These are phyloP conservation scores for Mesopsocus fuscifrons DNA, from an alignment of 2,888 invertebrate species.

Conservation along the genomic window DNA sequence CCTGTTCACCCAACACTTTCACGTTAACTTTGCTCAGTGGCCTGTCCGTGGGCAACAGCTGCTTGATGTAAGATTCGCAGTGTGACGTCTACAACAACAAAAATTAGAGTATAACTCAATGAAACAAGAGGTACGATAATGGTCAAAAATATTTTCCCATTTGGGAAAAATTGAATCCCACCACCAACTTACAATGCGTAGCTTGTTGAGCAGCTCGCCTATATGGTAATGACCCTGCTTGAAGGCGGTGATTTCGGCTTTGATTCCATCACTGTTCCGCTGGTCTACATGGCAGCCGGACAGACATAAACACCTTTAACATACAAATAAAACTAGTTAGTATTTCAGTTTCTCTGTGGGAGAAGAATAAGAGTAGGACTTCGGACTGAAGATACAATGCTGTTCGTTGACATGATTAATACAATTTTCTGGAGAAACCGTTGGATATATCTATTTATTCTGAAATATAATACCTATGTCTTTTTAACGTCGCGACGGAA, in stretches of 20 bases:
- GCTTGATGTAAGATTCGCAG: constrained; percentile 35
- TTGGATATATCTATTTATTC: no score
- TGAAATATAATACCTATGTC: no score
- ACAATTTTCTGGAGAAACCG: no score
- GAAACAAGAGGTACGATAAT: constrained; percentile 7
- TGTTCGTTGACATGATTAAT: no score
- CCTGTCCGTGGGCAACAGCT: constrained; percentile 38
- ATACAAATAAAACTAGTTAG: constrained; percentile 10
- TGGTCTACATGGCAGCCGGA: constrained; percentile 49
- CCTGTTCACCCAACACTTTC: constrained; percentile 49
- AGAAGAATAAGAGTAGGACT: neutral
- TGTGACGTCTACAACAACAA: constrained; percentile 14
- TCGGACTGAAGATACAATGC: no score
- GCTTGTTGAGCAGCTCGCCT: constrained; percentile 41
- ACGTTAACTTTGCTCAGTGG: constrained; percentile 41
- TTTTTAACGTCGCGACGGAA: no score
- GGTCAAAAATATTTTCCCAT: no score
- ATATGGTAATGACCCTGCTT: constrained; percentile 51
- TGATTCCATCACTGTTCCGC: constrained; percentile 46
- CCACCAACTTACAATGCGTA: constrained; percentile 34
- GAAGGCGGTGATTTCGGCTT: constrained; percentile 56
- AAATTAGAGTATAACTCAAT: constrained; percentile 4
- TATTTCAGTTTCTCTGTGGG: neutral
- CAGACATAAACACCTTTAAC: constrained; percentile 40
- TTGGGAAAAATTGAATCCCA: neutral